These are phyloP conservation scores for Arctocebus calabarensis DNA, from an alignment of 2,797 vertebrate species.

Conservation along the genomic window DNA sequence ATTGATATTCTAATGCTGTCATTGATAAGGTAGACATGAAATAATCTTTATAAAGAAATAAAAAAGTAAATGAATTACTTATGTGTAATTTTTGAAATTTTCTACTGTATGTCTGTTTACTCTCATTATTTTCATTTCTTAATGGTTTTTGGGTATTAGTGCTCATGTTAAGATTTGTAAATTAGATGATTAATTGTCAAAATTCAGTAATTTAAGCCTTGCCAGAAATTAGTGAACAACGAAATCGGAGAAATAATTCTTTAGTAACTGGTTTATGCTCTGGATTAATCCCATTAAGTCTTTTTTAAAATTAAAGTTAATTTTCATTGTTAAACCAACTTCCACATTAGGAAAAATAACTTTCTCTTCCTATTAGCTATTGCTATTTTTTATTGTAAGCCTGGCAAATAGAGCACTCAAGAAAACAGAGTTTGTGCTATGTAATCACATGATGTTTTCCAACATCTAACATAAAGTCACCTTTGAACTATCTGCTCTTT, in stretches of 20 bases:
- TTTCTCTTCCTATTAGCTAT: not conserved
- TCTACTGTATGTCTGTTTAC: not conserved
- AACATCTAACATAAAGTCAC: not conserved
- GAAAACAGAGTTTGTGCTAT: not conserved
- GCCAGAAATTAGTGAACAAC: not conserved
- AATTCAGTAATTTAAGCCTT: not conserved
- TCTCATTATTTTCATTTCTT: constrained; percentile 12
- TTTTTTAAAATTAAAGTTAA: not conserved
- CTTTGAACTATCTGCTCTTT: not conserved
- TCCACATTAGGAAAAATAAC: not conserved
- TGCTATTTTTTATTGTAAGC: constrained; percentile 42
- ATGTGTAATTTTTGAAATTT: not conserved
- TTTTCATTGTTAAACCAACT: not conserved
- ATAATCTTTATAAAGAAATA: not conserved
- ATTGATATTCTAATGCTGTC: not conserved
- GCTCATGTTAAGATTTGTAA: not conserved
- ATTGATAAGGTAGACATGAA: not conserved
- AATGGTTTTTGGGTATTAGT: not conserved
- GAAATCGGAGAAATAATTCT: not conserved
- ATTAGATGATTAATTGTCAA: not conserved
- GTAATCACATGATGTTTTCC: not conserved
- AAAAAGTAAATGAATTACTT: not conserved
- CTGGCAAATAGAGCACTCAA: not conserved
- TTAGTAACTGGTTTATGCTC: constrained; percentile 24
- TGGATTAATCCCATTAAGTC: not conserved